Base-by-base conservation (phyloP, 2,888 invertebrate species). In the Leptothorax acervorum region DNA sequence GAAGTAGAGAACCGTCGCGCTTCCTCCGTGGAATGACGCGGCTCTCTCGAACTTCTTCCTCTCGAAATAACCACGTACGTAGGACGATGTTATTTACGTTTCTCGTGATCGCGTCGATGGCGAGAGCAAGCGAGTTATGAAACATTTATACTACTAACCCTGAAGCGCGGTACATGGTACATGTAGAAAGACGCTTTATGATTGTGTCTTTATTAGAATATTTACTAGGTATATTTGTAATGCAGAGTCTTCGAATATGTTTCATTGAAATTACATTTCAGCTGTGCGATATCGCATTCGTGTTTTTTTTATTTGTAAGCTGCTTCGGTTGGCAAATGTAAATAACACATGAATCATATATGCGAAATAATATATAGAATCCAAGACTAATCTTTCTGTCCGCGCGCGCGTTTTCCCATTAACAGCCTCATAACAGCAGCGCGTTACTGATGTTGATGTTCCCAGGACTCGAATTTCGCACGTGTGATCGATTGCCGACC, bases 61-160 rank as follows among this genome's bases (percentile, higher is more conserved):
- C 75, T 81, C 70, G 65, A 83, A 83, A 73, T 83, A 87, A 87
- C 81, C 83, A 76, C 53, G 87, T 83, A 81, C 65, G 75, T 83
- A 82, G 73, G 42, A 78, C 31, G 79, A 73, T 23, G 57, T 81
- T 81, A 81, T 81, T 81, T 81, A 81, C 79, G 60, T 81, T 81
- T 71, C 48, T 48, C 74, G 74, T 73, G 79, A 81, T 74, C 78
- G 84, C 76, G 60, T 53, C 70, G 70, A 83, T 62, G 75, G 31
- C 63, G 68, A 42, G 28, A 42, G 62, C 68, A 31, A 45, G 63
- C 62, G 63, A 79, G 63, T 74, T 70, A 83, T 62, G 65, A 75
- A 83, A 35, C 78, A 55, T 73, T 62, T 73, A 70, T 73, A 70
- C 53, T n/a, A 42, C 28, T 68, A 78, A 70, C 42, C 45, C n/a